Base-by-base conservation (phyloP, 37 sponge, comb jelly and placozoan species). In the Mnemiopsis leidyi region DNA sequence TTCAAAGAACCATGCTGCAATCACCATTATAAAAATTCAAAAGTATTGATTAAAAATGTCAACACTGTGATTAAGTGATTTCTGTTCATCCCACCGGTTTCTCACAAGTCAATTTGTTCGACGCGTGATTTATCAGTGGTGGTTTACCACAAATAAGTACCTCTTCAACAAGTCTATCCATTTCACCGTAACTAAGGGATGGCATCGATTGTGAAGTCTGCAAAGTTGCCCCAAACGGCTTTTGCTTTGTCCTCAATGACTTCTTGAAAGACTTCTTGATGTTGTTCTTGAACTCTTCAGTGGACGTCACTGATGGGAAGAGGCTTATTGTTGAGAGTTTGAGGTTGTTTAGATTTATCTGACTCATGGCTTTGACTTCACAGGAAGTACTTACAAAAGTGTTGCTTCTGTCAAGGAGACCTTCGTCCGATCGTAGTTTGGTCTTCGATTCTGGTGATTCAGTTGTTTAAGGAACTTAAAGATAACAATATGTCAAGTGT, bases 271-370 rank as follows among this genome's bases (percentile, higher is more conserved):
- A 1, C 26, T 26, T 77, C 20, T 77, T 77, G 0, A 28, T 34
- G 30, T 71, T 18, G 16, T 32, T 34, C 26, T 32, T 77, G 35
- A 28, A 34, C 3, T 77, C 32, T 16, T 32, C 20, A 0, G 79
- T 31, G 2, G 26, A 31, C n/a, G 25, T 3, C n/a, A 71, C 73
- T 23, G 73, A 23, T 32, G 79, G 79, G 26, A 32, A 77, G 35
- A 77, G 79, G 3, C 79, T 28, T 2, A 85, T 21, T 9, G 90
- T 85, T 39, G 40, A 40, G 0, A 85, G 90, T 85, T 85, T 85
- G 3, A 39, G 3, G 75, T n/a, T 28, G 75, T 71, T 71, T 5
- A 71, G 75, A 18, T 71, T 71, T 13, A 71, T 71, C 5, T 28
- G 30, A 18, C 75, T 71, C n/a, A 29, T 71, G 75, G 75, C 5